Percentiles rank a stretch among this genome's conserved stretches.
phyloP scores from a whole-genome alignment of 2,888 invertebrate species.

The Acanthosoma haemorrhoidale region DNA sequence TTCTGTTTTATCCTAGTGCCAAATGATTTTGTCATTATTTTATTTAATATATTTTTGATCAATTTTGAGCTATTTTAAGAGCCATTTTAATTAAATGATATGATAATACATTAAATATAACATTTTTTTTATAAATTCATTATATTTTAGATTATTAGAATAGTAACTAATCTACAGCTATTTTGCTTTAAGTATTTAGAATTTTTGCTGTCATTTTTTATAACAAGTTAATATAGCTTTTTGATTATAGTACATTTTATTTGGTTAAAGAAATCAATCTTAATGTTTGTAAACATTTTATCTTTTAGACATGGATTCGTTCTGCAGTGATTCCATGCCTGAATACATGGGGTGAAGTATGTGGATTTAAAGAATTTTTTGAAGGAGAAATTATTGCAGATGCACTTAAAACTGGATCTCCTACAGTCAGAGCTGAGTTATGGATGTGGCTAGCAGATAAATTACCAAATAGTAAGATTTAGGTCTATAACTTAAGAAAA shows the following conservation, averaged over 20 bases:
- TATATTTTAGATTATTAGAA: too few relatives aligned
- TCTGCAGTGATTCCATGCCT: slow-evolving; percentile 75
- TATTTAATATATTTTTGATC: too few relatives aligned
- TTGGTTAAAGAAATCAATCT: neutral
- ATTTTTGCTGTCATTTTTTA: neutral
- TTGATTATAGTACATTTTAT: neutral
- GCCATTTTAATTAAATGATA: too few relatives aligned
- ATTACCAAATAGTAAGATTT: slow-evolving; percentile 60
- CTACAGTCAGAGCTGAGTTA: slow-evolving; percentile 71
- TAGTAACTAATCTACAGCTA: too few relatives aligned
- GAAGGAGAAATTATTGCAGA: slow-evolving; percentile 87
- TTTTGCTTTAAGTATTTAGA: too few relatives aligned
- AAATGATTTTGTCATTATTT: too few relatives aligned
- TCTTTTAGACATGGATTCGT: slow-evolving; percentile 70
- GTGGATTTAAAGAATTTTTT: slow-evolving; percentile 72
- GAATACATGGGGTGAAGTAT: slow-evolving; percentile 77
- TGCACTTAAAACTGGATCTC: slow-evolving; percentile 74
- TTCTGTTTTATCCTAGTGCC: too few relatives aligned
- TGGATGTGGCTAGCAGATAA: slow-evolving; percentile 81
- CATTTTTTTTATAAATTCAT: too few relatives aligned
- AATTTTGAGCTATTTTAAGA: too few relatives aligned
- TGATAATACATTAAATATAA: too few relatives aligned
- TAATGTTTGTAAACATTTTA: neutral
- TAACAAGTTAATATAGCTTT: too few relatives aligned
- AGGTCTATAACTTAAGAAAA: too few relatives aligned